Evolutionary conservation across 2,888 invertebrate species (phyloP).

Genomic region (Schrankia costaestrigalis): DNA sequence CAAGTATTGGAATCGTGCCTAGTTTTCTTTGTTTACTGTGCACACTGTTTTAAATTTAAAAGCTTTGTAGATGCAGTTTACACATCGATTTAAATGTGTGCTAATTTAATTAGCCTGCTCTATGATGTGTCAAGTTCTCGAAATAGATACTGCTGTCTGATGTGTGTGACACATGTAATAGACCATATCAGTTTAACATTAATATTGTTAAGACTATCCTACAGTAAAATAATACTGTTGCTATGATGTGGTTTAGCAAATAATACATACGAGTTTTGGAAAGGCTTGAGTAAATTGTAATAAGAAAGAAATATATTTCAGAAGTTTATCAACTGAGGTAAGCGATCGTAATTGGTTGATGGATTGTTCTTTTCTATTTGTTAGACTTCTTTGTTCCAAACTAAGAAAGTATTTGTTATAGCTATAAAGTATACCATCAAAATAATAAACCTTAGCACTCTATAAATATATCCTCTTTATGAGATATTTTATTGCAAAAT

Average conservation of each 20-base stretch:
- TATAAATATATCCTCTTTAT: no score
- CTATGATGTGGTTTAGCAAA: not conserved
- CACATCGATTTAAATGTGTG: constrained; percentile 9
- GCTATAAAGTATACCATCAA: not conserved
- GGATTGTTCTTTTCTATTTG: constrained; percentile 31
- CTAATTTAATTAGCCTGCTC: no score
- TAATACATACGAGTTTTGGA: constrained; percentile 1
- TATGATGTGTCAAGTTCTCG: no score
- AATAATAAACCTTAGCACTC: no score
- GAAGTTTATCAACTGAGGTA: constrained; percentile 27
- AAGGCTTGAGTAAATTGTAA: constrained; percentile 7
- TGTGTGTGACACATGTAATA: not conserved
- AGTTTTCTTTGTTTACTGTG: constrained; percentile 14
- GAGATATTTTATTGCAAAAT: no score
- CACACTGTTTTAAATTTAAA: constrained; percentile 14
- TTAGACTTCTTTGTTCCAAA: constrained; percentile 2
- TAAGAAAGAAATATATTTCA: constrained; percentile 11
- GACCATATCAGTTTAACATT: not conserved
- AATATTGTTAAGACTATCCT: not conserved
- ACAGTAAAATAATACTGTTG: no score
- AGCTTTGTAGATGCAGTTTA: constrained; percentile 3
- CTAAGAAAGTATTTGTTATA: not conserved
- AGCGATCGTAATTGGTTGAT: constrained; percentile 47
- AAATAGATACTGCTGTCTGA: not conserved
- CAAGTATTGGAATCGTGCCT: constrained; percentile 23